Evolutionary conservation across 2,888 invertebrate genomes (phyloP).

Genomic region (Autographa pulchrina): DNA sequence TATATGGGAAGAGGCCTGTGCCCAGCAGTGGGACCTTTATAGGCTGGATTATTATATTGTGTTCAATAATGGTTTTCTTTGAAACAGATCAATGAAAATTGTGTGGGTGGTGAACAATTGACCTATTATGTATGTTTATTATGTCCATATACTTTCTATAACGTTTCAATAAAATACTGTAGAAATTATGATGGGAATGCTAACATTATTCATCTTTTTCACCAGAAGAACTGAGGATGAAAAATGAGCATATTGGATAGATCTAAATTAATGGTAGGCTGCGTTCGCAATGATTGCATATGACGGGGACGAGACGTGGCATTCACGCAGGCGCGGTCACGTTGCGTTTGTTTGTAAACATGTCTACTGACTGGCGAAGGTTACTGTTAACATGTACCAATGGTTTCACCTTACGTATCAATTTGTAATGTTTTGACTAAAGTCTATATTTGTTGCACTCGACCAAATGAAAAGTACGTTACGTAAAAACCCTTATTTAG

Average conservation of each 20-base stretch:
- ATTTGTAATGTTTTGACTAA: constrained; percentile 47
- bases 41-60: constrained; percentile 1
- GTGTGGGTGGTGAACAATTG: constrained; percentile 26
- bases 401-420: constrained; percentile 56
- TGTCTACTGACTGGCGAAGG: constrained; percentile 67
- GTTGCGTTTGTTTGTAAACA: constrained; percentile 81
- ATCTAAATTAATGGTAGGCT: constrained; percentile 39
- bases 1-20: too few species aligned
- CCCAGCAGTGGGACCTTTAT: too few species aligned
- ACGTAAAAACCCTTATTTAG: neutral
- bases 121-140: constrained; percentile 28
- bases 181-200: neutral
- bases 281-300: constrained; percentile 54
- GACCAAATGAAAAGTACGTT: neutral
- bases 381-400: constrained; percentile 54
- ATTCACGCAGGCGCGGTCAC: constrained; percentile 71
- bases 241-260: constrained; percentile 26
- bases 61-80: constrained; percentile 32
- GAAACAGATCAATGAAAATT: constrained; percentile 37
- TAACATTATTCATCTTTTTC: neutral
- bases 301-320: constrained; percentile 57
- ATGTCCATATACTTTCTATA: constrained; percentile 7
- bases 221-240: neutral
- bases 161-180: neutral
- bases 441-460: constrained; percentile 5